Base-by-base conservation (phyloP, 2,888 invertebrate species). In the Nomada ruficornis region DNA sequence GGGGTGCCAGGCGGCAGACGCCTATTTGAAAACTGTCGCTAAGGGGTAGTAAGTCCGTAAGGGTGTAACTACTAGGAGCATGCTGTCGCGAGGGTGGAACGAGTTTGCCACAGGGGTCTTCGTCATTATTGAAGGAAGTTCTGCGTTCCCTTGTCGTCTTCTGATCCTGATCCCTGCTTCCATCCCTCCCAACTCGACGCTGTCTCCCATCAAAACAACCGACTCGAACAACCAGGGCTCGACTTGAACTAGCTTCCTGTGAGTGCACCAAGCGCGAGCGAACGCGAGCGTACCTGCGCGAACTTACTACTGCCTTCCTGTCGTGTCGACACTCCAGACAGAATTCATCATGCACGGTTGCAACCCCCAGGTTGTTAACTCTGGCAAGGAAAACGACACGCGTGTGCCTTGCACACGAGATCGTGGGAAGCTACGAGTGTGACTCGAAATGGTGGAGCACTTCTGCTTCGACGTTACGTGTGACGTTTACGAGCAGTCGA, bases 81-180 rank as follows among this genome's bases (percentile, higher is more conserved):
- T 76, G 77, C 80, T 86, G 83, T 86, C 81, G 77, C 78, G 87
- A 87, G 88, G 88, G 85, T 83, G 82, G 73, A 83, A 77, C 84
- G 77, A 83, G 71, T 79, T 85, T 84, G 86, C 84, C 71, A 85
- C 80, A 82, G 84, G 88, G 85, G 86, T 83, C 83, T 80, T 84
- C 88, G 84, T 90, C 88, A 90, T 91, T 90, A 91, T 91, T 88
- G 88, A 90, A 89, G 89, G 88, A 89, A 90, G 80, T 90, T 89
- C 83, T 68, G 69, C 80, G 69, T 80, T 73, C 82, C 75, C 82
- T 77, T 77, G 82, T 84, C 79, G 85, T 85, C 85, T 89, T 82
- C 69, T 84, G 86, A 89, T 88, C 84, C 85, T 80, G 83, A 89
- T 89, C 84, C 81, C 81, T 71, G 72, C 77, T 74, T 42, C 50